These are phyloP conservation scores for Perca fluviatilis DNA, from an alignment of 2,113 vertebrate species.

Conservation along the genomic window DNA sequence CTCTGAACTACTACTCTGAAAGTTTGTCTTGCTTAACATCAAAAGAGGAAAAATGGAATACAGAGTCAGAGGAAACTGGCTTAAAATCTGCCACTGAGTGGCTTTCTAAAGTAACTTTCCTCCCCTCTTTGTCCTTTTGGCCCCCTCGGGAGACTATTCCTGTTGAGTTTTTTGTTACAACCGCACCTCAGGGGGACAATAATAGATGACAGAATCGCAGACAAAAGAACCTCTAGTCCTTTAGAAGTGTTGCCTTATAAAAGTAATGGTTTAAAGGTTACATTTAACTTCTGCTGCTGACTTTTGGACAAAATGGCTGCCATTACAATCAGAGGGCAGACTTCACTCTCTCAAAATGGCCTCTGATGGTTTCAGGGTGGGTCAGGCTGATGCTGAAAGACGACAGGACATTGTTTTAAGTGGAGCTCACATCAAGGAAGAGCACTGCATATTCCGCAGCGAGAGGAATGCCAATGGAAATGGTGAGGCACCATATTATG, in stretches of 20 bases:
- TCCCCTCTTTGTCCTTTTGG: constrained; percentile 34
- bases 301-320: constrained; percentile 41
- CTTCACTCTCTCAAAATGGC: constrained; percentile 53
- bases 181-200: background rate
- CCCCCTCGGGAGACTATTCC: constrained; percentile 4
- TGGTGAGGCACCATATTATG: constrained; percentile 82
- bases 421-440: constrained; percentile 97
- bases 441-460: constrained; percentile 96
- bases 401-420: constrained; percentile 98
- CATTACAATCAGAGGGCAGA: background rate
- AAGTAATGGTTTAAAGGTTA: constrained; percentile 7
- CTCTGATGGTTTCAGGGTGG: constrained; percentile 87
- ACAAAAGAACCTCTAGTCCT: constrained; percentile 18
- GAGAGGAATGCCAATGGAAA: constrained; percentile 91
- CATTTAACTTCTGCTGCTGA: constrained; percentile 7
- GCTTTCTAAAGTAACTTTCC: constrained; percentile 32
- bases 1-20: constrained; percentile 20
- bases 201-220: constrained; percentile 13
- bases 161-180: constrained; percentile 48
- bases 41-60: constrained; percentile 26
- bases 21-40: constrained; percentile 23
- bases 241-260: constrained; percentile 7
- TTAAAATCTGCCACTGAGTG: constrained; percentile 29
- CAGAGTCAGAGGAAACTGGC: background rate
- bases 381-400: constrained; percentile 94